A percentile compares a stretch with the other conserved stretches of the same genome.
Evolutionary conservation across 2,888 invertebrate species (phyloP).

Genomic region (Drosophila quasianomalipes): DNA sequence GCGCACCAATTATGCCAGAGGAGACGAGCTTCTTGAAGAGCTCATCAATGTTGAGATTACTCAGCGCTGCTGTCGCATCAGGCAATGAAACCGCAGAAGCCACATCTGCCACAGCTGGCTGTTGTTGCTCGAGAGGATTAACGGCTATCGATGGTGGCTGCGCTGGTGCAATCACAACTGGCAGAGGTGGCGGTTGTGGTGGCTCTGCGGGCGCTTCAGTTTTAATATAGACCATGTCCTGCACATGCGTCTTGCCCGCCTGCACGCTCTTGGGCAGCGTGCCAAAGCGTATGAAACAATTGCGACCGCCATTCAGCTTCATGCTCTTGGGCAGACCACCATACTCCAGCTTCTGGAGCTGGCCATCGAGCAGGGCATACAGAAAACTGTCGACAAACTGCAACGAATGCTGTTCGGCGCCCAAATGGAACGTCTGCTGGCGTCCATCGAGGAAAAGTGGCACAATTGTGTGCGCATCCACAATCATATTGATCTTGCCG

Average conservation of each 20-base stretch:
- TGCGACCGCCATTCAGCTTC: conserved; percentile 89
- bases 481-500: conserved; percentile 93
- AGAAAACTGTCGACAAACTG: conserved; percentile 92
- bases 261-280: conserved; percentile 90
- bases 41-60: conserved; percentile 90
- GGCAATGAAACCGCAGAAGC: conserved; percentile 32
- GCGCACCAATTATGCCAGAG: conserved; percentile 90
- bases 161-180: conserved; percentile 13
- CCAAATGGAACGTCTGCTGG: conserved; percentile 91
- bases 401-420: conserved; percentile 90
- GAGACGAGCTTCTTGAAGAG: conserved; percentile 94
- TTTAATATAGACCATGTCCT: conserved; percentile 90
- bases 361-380: conserved; percentile 92
- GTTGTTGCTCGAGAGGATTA: conserved; percentile 11
- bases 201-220: conserved; percentile 76
- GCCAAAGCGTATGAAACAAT: conserved; percentile 93
- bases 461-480: conserved; percentile 92
- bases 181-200: conserved; percentile 58
- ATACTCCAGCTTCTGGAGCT: conserved; percentile 92
- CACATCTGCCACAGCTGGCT: conserved; percentile 33
- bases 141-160: conserved; percentile 10
- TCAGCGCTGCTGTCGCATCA: conserved; percentile 82
- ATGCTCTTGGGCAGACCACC: conserved; percentile 94
- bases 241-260: conserved; percentile 90
- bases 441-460: conserved; percentile 94